These are phyloP conservation scores for Drosophila kuntzei DNA, from an alignment of 2,888 invertebrate species.

Conservation along the genomic window DNA sequence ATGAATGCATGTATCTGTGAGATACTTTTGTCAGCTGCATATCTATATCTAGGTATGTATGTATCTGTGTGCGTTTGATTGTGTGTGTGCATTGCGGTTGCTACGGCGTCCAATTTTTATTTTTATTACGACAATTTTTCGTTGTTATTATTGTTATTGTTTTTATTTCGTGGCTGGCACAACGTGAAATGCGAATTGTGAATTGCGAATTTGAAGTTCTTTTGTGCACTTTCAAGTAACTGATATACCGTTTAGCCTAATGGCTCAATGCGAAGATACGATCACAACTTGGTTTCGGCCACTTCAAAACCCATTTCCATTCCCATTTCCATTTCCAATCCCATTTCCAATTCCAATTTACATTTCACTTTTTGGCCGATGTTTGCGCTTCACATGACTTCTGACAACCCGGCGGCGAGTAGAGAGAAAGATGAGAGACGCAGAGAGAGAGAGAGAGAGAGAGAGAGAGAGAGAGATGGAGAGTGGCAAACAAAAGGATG, in stretches of 20 bases:
- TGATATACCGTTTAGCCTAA: constrained; percentile 42
- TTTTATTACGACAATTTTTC: constrained; percentile 74
- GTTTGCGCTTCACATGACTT: constrained; percentile 76
- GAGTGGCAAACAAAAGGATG: constrained; percentile 62
- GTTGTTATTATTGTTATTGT: constrained; percentile 55
- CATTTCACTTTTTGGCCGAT: constrained; percentile 31
- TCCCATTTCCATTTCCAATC: constrained; percentile 16
- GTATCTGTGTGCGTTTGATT: constrained; percentile 28
- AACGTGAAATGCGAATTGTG: constrained; percentile 26
- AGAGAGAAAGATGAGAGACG: constrained; percentile 1
- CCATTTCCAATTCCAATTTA: constrained; percentile 31
- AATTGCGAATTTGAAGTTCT: constrained; percentile 31
- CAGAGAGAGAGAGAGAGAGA: neutral
- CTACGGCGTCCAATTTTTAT: constrained; percentile 67
- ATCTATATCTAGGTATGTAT: constrained; percentile 34
- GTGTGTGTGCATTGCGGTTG: constrained; percentile 62
- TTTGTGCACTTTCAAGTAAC: constrained; percentile 33
- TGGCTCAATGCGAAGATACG: constrained; percentile 30
- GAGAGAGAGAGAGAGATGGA: neutral
- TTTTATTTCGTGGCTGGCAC: constrained; percentile 33
- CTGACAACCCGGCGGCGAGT: constrained; percentile 16
- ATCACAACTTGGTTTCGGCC: constrained; percentile 40
- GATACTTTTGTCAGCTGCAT: constrained; percentile 69
- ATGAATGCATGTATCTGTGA: constrained; percentile 67
- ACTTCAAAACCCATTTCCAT: constrained; percentile 60